These are phyloP conservation scores for Saccopteryx leptura DNA, from an alignment of 2,113 vertebrate genomes.

Conservation along the genomic window DNA sequence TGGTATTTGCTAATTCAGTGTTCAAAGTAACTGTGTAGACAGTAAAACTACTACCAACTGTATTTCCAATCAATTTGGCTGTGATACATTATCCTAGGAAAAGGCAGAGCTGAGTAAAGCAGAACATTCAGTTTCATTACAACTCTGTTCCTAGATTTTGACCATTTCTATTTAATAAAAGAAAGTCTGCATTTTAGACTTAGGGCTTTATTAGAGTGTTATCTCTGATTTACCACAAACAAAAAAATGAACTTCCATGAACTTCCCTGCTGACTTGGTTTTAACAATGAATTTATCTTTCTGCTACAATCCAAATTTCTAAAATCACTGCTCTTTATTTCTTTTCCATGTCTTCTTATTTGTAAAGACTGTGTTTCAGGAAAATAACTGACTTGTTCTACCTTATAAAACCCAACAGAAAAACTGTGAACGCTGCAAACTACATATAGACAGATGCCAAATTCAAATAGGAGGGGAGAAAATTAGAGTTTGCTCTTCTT, in stretches of 20 bases:
- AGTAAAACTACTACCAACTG: neutral
- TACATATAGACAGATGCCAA: neutral
- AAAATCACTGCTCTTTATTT: neutral
- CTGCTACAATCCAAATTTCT: neutral
- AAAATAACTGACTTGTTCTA: slow-evolving; percentile 4
- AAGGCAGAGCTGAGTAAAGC: neutral
- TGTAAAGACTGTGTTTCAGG: neutral
- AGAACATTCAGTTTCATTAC: neutral
- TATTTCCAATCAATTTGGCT: neutral
- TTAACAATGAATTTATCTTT: slow-evolving; percentile 21
- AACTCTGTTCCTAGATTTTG: neutral
- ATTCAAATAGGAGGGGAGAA: neutral
- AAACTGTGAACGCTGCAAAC: neutral
- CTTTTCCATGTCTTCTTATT: neutral
- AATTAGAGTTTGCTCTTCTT: neutral
- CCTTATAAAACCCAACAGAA: neutral
- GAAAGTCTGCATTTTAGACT: neutral
- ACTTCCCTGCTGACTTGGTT: neutral
- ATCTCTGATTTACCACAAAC: slow-evolving; percentile 3
- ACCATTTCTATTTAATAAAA: neutral
- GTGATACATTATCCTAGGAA: too few species aligned
- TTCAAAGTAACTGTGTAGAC: neutral
- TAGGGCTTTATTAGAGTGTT: neutral
- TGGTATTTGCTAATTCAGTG: neutral
- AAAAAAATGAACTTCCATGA: neutral